phyloP scores from a whole-genome alignment of 2,113 vertebrate genomes.

The Oryctolagus cuniculus region mOryCun1.1 NC_091436.1:61839501-61840000 shows the following conservation, averaged over 20 bases:
- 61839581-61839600: background rate
- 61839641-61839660: background rate
- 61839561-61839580: background rate
- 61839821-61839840: background rate
- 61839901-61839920: constrained; percentile 76
- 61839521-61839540: too few species aligned
- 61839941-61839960: constrained; percentile 89
- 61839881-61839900: constrained; percentile 88
- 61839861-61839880: constrained; percentile 89
- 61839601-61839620: constrained; percentile 28
- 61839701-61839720: background rate
- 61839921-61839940: constrained; percentile 87
- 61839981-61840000: constrained; percentile 86
- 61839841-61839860: constrained; percentile 21
- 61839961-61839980: constrained; percentile 90
- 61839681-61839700: constrained; percentile 26
- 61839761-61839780: background rate
- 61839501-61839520: too few species aligned
- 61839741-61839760: constrained; percentile 15
- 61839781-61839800: background rate
- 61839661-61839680: constrained; percentile 3
- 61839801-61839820: constrained; percentile 3
- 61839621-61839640: constrained; percentile 49
- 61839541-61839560: too few species aligned
- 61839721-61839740: background rate